Percentiles rank a stretch among this genome's conserved stretches.
Conservation (phyloP, 37 sponge, comb jelly and placozoan genomes). For the Cliona cf. orientalis region DNA sequence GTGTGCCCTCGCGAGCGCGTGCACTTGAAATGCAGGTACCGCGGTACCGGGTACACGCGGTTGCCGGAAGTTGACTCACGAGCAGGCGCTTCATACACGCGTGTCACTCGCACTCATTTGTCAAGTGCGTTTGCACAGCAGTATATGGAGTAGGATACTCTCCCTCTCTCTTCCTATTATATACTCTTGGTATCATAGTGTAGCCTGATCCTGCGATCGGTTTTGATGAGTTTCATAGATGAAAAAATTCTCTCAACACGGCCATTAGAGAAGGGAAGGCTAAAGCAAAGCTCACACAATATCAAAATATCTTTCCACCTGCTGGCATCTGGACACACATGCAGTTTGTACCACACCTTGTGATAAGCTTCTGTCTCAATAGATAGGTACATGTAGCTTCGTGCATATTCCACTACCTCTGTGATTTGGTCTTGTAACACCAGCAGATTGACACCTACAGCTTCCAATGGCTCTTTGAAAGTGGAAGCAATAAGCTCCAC, state of each 20-base stretch:
- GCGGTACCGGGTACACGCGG: too few species aligned
- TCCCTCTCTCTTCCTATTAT: too few species aligned
- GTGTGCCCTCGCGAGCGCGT: too few species aligned
- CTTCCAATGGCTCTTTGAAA: conserved; percentile 27
- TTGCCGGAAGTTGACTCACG: too few species aligned
- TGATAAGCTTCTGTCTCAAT: conserved; percentile 35
- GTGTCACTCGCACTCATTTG: too few species aligned
- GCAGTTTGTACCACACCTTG: conserved; percentile 54
- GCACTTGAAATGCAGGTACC: too few species aligned
- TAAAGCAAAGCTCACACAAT: conserved; percentile 38
- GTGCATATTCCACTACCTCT: conserved; percentile 43
- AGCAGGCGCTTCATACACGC: too few species aligned
- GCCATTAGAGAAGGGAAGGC: conserved; percentile 61
- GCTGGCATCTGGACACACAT: conserved; percentile 19
- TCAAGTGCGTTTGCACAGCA: too few species aligned
- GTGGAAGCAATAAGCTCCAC: conserved; percentile 24
- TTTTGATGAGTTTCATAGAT: conserved; percentile 58
- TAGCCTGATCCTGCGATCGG: conserved; percentile 35
- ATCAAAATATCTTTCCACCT: conserved; percentile 14
- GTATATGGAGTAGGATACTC: too few species aligned
- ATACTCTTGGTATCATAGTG: too few species aligned
- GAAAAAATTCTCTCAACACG: conserved; percentile 58
- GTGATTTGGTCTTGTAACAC: conserved; percentile 34
- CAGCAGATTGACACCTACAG: conserved; percentile 5
- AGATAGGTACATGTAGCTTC: conserved; percentile 34